Percentiles rank a stretch among this genome's conserved stretches.
These are phyloP conservation scores for Podarcis cretensis DNA, from an alignment of 2,113 vertebrate species.

Conservation along the genomic window DNA sequence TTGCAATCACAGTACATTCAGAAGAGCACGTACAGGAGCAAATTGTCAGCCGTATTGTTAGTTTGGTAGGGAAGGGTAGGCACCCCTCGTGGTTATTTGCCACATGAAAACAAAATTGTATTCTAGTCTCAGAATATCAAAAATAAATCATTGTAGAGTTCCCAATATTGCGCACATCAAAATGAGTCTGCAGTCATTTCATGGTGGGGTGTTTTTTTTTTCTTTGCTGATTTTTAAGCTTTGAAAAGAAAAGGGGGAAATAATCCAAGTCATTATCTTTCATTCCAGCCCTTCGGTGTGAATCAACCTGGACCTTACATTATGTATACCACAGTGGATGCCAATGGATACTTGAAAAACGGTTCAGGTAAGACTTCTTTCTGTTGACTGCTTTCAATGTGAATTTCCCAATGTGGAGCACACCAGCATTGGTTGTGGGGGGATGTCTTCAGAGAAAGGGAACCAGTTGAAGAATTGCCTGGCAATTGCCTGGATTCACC, in stretches of 20 bases:
- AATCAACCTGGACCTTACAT: constrained; percentile 98
- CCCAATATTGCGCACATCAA: neutral
- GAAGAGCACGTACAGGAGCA: neutral
- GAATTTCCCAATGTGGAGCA: neutral
- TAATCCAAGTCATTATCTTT: constrained; percentile 3
- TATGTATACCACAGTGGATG: constrained; percentile 95
- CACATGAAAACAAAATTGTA: constrained; percentile 26
- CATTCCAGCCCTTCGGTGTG: constrained; percentile 91
- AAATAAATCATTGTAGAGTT: constrained; percentile 6
- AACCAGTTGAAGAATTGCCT: neutral
- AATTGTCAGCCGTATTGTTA: neutral
- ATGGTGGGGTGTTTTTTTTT: constrained; percentile 14
- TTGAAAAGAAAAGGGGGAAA: neutral
- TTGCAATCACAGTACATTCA: neutral
- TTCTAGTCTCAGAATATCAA: neutral
- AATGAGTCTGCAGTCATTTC: neutral
- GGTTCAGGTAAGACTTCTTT: constrained; percentile 86
- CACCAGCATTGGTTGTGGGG: too few relatives aligned
- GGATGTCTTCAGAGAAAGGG: neutral
- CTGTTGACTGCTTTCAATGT: neutral
- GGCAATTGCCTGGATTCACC: neutral
- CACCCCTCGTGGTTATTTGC: neutral
- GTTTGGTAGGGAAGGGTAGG: neutral
- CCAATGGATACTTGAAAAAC: constrained; percentile 94
- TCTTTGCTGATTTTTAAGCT: constrained; percentile 14